Evolutionary conservation across 2,888 invertebrate species (phyloP).

Genomic region (Limnephilus auricula): DNA sequence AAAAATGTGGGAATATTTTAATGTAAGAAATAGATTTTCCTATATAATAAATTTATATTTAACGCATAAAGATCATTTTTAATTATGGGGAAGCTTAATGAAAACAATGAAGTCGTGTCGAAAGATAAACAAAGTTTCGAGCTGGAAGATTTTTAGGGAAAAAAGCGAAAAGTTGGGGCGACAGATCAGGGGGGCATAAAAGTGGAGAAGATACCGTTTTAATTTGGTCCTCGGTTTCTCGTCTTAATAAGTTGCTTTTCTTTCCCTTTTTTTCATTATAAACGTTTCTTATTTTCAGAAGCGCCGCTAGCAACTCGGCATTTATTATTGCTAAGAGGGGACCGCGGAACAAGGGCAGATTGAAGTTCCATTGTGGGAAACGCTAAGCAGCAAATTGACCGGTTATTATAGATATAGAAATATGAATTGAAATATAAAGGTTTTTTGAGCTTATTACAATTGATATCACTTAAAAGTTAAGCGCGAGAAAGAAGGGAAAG

Average conservation of each 20-base stretch:
- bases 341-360: constrained; percentile 30
- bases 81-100: constrained; percentile 30
- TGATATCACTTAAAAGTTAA: not conserved
- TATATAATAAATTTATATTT: not conserved
- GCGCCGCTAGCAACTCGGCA: constrained; percentile 62
- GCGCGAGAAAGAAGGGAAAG: too few relatives aligned
- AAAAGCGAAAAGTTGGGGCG: constrained; percentile 35
- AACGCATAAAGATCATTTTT: constrained; percentile 17
- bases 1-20: not conserved
- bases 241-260: constrained; percentile 65
- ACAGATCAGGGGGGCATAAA: constrained; percentile 56
- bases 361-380: constrained; percentile 48
- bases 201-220: constrained; percentile 65
- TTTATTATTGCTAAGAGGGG: constrained; percentile 64
- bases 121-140: constrained; percentile 42
- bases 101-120: constrained; percentile 40
- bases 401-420: not conserved
- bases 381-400: constrained; percentile 32
- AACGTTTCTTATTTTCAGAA: constrained; percentile 62
- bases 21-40: not conserved
- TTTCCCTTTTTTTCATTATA: constrained; percentile 66
- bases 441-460: too few relatives aligned
- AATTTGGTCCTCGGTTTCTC: constrained; percentile 66
- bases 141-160: constrained; percentile 25
- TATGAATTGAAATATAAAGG: not conserved